These are phyloP conservation scores for Caenorhabditis drosophilae DNA, from an alignment of 2,888 invertebrate genomes.

Conservation along the genomic window DNA sequence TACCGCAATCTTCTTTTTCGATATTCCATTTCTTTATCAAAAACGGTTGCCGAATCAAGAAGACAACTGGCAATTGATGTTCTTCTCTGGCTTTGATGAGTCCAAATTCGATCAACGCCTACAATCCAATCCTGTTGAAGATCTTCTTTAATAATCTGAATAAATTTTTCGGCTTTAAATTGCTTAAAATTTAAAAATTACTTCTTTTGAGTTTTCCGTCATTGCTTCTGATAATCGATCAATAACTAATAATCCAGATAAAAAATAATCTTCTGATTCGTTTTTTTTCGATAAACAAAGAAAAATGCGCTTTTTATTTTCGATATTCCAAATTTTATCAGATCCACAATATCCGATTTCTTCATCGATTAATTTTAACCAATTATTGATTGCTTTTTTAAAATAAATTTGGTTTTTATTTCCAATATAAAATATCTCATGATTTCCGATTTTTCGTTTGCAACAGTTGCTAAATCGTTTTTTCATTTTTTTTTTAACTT, in stretches of 20 bases:
- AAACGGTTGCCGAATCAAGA: conserved; percentile 21
- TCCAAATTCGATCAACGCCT: conserved; percentile 30
- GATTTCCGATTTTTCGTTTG: neutral
- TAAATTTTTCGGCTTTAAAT: neutral
- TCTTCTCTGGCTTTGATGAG: conserved; percentile 4
- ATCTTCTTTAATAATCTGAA: neutral
- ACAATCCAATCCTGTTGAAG: conserved; percentile 24
- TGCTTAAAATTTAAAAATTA: neutral
- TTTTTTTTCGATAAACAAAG: neutral
- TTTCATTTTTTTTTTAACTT: neutral
- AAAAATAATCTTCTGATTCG: no score
- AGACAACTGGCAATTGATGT: conserved; percentile 6
- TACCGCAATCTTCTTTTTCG: conserved; percentile 9
- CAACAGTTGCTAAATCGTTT: neutral
- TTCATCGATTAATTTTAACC: conserved; percentile 15
- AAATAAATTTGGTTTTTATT: neutral
- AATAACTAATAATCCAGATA: conserved; percentile 12
- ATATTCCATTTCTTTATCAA: conserved; percentile 12
- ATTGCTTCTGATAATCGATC: conserved; percentile 12
- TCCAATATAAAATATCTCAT: neutral
- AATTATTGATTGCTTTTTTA: conserved; percentile 5
- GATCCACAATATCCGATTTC: conserved; percentile 8
- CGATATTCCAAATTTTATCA: conserved; percentile 11
- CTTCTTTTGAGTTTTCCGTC: conserved; percentile 3
- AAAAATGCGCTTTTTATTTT: conserved; percentile 6